Conservation (phyloP, 2,113 vertebrate genomes). For the Nycticorax nycticorax region DNA sequence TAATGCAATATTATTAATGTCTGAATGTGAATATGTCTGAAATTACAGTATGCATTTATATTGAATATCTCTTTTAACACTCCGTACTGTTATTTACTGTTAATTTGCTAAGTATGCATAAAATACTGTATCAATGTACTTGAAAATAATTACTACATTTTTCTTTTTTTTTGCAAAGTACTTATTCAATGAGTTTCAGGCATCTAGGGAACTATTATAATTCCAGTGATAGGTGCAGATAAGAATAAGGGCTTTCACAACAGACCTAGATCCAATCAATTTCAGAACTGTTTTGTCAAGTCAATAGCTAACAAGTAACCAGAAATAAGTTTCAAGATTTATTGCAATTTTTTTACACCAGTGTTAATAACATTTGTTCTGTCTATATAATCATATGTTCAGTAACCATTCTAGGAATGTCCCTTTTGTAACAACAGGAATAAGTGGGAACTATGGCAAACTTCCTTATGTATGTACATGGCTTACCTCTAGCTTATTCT, state of each 20-base stretch:
- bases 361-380: background rate
- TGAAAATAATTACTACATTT: background rate
- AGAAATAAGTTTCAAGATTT: background rate
- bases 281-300: background rate
- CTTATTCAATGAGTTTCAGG: background rate
- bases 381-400: background rate
- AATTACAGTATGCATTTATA: background rate
- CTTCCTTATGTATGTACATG: background rate
- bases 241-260: background rate
- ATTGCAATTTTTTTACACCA: background rate
- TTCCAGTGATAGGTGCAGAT: background rate
- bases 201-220: background rate
- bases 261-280: background rate
- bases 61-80: background rate
- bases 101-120: background rate
- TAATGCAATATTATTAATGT: background rate
- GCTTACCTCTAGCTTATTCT: background rate
- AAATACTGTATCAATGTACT: background rate
- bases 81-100: background rate
- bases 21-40: background rate
- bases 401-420: background rate
- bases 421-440: background rate
- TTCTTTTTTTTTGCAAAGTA: background rate
- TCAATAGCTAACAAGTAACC: background rate
- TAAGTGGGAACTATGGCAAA: background rate